A percentile compares a stretch with the other conserved stretches of the same genome.
phyloP scores from a whole-genome alignment of 1,140 invertebrate genomes.

The Heterodera carotae region DNA sequence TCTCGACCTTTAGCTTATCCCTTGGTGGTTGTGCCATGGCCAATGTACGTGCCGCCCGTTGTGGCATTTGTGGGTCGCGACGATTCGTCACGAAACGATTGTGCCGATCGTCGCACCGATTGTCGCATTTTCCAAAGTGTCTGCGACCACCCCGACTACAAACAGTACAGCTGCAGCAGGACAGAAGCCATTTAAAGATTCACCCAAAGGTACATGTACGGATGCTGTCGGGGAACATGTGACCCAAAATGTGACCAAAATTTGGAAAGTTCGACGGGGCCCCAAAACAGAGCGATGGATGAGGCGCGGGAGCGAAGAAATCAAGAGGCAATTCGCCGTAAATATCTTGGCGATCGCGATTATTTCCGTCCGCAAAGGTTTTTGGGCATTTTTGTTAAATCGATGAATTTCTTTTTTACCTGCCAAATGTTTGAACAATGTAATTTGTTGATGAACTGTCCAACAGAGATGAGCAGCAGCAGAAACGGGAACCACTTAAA shows the following conservation, averaged over 20 bases:
- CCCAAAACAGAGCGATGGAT: background rate
- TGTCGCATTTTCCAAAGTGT: slow-evolving; percentile 16
- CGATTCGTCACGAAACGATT: slow-evolving; percentile 1
- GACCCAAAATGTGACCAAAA: slow-evolving; percentile 10
- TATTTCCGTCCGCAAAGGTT: background rate
- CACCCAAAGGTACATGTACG: slow-evolving; percentile 23
- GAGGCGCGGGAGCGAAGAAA: background rate
- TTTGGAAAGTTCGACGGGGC: background rate
- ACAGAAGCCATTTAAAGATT: background rate
- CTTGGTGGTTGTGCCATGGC: background rate
- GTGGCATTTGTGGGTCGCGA: background rate
- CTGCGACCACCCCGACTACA: slow-evolving; percentile 16
- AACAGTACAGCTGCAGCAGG: background rate
- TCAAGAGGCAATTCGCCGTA: slow-evolving; percentile 11
- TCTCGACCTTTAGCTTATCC: background rate
- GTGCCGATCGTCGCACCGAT: slow-evolving; percentile 16
- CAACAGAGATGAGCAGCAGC: background rate
- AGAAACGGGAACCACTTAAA: background rate
- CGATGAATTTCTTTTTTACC: background rate
- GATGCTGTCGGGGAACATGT: slow-evolving; percentile 15
- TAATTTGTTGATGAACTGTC: background rate
- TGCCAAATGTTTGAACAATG: background rate
- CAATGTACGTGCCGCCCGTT: background rate
- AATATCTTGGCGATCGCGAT: slow-evolving; percentile 24
- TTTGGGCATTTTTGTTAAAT: slow-evolving; percentile 4